Evolutionary conservation across 2,797 vertebrate species (phyloP).

Genomic region (Loriculus beryllinus): DNA sequence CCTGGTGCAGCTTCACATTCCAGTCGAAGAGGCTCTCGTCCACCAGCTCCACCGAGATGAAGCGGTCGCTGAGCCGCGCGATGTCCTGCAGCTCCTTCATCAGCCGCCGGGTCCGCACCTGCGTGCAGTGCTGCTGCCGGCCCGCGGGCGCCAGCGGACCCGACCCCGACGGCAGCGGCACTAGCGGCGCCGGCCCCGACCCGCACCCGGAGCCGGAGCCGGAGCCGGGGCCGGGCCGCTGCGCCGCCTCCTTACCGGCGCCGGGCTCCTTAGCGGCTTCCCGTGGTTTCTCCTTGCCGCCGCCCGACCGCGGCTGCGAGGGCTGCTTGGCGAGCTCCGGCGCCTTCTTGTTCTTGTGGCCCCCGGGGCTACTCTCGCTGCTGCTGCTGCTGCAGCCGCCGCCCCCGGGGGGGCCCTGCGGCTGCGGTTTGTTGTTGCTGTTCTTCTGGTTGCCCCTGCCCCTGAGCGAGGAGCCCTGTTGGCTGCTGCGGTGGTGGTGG

Average conservation of each 20-base stretch:
- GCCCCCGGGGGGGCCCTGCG: slow-evolving; percentile 33
- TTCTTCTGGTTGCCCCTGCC: slow-evolving; percentile 89
- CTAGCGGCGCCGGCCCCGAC: slow-evolving; percentile 39
- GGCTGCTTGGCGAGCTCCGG: slow-evolving; percentile 78
- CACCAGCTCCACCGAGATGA: slow-evolving; percentile 98
- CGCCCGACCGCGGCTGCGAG: slow-evolving; percentile 61
- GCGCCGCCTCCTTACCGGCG: slow-evolving; percentile 15
- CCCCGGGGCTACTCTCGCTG: slow-evolving; percentile 66
- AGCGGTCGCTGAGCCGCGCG: slow-evolving; percentile 93
- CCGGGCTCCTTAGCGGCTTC: slow-evolving; percentile 18
- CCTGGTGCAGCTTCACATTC: slow-evolving; percentile 99
- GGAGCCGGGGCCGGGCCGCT: not conserved
- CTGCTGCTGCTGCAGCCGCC: slow-evolving; percentile 60
- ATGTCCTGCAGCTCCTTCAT: slow-evolving; percentile 99
- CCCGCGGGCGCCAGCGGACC: slow-evolving; percentile 84
- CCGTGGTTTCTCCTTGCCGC: slow-evolving; percentile 74
- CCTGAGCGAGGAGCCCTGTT: slow-evolving; percentile 88
- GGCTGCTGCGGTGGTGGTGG: slow-evolving; percentile 77
- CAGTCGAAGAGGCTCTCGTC: slow-evolving; percentile 99
- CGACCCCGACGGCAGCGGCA: slow-evolving; percentile 49
- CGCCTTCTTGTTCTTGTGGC: slow-evolving; percentile 79
- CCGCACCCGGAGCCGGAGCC: not conserved
- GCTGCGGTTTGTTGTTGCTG: slow-evolving; percentile 84
- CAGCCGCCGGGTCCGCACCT: slow-evolving; percentile 94
- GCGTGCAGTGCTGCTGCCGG: slow-evolving; percentile 95